A percentile compares a stretch with the other conserved stretches of the same genome.
These are phyloP conservation scores for Drosophila meridionalis DNA, from an alignment of 2,888 invertebrate species.

Conservation along the genomic window DNA sequence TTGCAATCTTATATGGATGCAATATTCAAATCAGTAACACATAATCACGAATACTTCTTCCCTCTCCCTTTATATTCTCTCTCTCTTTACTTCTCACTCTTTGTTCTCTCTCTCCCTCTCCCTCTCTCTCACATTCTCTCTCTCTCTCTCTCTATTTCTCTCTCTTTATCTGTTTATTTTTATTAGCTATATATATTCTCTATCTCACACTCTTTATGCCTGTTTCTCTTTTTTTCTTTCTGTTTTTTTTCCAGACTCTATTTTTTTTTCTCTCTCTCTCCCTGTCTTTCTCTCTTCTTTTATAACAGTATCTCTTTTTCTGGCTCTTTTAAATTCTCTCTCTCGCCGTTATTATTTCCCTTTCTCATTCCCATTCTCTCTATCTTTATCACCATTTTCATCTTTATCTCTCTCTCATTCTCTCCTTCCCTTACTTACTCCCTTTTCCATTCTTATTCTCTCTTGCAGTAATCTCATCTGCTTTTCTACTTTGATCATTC, in stretches of 20 bases:
- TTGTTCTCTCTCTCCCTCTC: not conserved
- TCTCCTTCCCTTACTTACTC: not conserved
- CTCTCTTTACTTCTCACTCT: too few species aligned
- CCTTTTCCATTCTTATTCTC: too few species aligned
- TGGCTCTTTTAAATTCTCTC: not conserved
- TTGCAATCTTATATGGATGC: too few species aligned
- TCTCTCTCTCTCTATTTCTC: not conserved
- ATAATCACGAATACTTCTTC: too few species aligned
- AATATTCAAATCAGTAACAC: too few species aligned
- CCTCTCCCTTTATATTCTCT: too few species aligned
- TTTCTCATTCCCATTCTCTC: not conserved
- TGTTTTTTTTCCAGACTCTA: not conserved
- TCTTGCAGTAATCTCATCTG: too few species aligned
- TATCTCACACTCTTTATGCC: too few species aligned
- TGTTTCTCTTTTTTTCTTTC: not conserved
- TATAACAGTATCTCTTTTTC: too few species aligned
- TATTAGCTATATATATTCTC: too few species aligned
- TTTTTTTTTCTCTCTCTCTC: not conserved
- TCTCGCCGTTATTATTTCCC: not conserved
- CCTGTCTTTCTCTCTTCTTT: not conserved
- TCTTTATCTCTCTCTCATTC: not conserved
- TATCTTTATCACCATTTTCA: not conserved
- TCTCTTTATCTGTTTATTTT: not conserved
- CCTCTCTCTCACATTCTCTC: not conserved
- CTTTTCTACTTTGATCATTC: too few species aligned